Evolutionary conservation across 2,113 vertebrate genomes (phyloP), one percentile per base, ranked within the genome.

Genomic region (Zosterops japonicus): DNA sequence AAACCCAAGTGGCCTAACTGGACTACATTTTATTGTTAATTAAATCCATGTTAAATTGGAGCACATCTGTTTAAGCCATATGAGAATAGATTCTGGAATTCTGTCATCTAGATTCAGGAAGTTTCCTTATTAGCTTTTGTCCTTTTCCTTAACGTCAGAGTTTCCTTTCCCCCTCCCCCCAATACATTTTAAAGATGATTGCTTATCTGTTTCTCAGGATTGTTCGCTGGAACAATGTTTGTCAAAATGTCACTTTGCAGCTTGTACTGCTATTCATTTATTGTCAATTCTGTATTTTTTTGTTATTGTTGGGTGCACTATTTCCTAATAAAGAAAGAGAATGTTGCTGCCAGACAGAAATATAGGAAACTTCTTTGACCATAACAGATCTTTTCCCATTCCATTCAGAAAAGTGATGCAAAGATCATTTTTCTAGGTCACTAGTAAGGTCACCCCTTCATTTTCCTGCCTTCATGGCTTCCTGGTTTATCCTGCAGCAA

Each of bases 381-480:
- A 16, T 52, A 82, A 60, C 2, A 49, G 22, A 44, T 31, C 19
- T 75, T 90, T 81, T 75, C 15, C 36, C 8, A 56, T 93, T 87
- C 33, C 29, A 39, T 64, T 83, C 49, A 86, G n/a, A 87, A 79
- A 93, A 89, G 20, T 67, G 33, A 78, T 70, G 42, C 35, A 67
- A 77, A 75, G 47, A 71, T 60, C 1, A 56, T 81, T 87, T 91
- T 90, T 85, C 46, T 46, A 82, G 41, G 44, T 71, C 61, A 83
- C 44, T 79, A 60, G 36, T 55, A 87, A 87, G 75, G 53, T 71
- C 69, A 71, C 2, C 3, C 8, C 24, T 60, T 78, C 35, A 33
- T 90, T 95, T 92, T 91, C 36, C 68, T 83, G 41, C 11, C 47
- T 83, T 63, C 27, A 33, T 72, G 57, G 36, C 57, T 90, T 94